These are phyloP conservation scores for Mesoligia furuncula DNA, from an alignment of 2,888 invertebrate species.

Conservation along the genomic window DNA sequence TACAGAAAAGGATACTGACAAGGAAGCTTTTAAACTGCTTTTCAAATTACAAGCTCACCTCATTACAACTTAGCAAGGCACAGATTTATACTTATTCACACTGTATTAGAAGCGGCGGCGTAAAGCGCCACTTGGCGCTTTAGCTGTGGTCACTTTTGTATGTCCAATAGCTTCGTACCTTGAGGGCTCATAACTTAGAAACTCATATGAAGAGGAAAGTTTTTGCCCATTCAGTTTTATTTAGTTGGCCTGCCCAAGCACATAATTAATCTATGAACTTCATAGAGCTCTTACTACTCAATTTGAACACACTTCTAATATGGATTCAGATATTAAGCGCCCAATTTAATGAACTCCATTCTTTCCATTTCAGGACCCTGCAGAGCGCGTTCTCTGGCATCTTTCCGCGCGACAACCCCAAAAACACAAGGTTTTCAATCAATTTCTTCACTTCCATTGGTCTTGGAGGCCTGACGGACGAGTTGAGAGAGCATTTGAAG, in stretches of 20 bases:
- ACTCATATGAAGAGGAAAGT: background rate
- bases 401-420: slow-evolving; percentile 98
- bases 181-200: background rate
- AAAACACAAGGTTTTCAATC: slow-evolving; percentile 99
- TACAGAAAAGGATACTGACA: background rate
- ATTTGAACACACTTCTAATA: background rate
- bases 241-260: background rate
- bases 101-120: background rate
- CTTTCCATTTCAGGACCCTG: slow-evolving; percentile 92
- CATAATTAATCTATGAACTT: background rate
- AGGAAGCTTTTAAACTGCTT: background rate
- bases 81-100: background rate
- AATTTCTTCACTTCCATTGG: slow-evolving; percentile 99
- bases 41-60: background rate
- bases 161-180: background rate
- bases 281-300: background rate
- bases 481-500: slow-evolving; percentile 96
- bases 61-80: background rate
- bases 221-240: background rate
- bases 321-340: slow-evolving; percentile 50
- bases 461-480: slow-evolving; percentile 98
- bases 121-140: background rate
- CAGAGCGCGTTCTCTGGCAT: slow-evolving; percentile 96
- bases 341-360: slow-evolving; percentile 40
- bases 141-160: background rate